Conservation (phyloP, 2,797 vertebrate species). For the Pseudotriccus pelzelni region DNA sequence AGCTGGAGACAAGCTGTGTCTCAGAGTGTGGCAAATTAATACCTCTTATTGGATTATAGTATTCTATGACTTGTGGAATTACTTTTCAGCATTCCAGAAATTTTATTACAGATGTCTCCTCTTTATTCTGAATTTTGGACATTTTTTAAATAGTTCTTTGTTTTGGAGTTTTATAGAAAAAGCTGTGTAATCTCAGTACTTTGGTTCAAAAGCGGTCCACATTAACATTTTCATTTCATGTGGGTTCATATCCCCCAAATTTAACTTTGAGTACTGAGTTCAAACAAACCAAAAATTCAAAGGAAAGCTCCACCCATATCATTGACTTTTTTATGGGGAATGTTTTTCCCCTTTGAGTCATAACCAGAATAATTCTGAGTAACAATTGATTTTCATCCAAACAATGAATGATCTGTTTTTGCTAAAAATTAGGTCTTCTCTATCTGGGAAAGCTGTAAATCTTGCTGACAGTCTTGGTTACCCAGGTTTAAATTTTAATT, state of each 20-base stretch:
- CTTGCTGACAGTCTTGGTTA: background rate
- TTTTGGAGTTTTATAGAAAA: background rate
- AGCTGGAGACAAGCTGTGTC: background rate
- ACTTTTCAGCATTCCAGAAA: slow-evolving; percentile 8
- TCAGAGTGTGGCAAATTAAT: background rate
- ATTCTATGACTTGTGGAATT: background rate
- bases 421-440: background rate
- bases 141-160: background rate
- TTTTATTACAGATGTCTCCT: background rate
- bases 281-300: slow-evolving; percentile 37
- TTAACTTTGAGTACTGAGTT: slow-evolving; percentile 17
- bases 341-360: slow-evolving; percentile 8
- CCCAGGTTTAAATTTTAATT: background rate
- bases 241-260: background rate
- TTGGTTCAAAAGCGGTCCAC: background rate
- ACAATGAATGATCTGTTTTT: background rate
- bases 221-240: background rate
- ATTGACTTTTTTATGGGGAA: slow-evolving; percentile 12
- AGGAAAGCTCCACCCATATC: slow-evolving; percentile 15
- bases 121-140: background rate
- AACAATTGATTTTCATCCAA: slow-evolving; percentile 43
- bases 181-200: background rate
- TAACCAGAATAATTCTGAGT: slow-evolving; percentile 31
- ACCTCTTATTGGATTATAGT: background rate
- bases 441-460: background rate